Evolutionary conservation across 2,797 vertebrate species (phyloP).

Genomic region (Arvicola amphibius): DNA sequence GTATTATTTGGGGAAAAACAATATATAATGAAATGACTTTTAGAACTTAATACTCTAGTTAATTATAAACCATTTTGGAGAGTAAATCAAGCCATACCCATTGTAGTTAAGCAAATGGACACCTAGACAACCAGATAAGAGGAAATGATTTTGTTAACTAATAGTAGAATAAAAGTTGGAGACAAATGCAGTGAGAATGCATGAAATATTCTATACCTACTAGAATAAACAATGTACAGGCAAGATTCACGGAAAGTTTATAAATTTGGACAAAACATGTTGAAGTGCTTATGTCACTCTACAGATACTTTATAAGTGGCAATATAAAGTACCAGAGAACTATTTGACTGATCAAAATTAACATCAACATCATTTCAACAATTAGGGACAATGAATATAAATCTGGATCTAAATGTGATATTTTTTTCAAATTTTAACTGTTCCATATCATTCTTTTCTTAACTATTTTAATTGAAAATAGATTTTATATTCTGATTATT

Average conservation of each 20-base stretch:
- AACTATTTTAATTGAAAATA: not conserved
- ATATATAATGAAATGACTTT: not conserved
- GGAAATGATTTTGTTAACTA: not conserved
- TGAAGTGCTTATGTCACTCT: not conserved
- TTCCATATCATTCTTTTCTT: not conserved
- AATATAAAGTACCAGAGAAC: not conserved
- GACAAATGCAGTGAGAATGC: not conserved
- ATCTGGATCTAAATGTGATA: not conserved
- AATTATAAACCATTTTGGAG: not conserved
- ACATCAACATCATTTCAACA: not conserved
- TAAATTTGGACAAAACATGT: constrained; percentile 2
- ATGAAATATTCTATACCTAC: not conserved
- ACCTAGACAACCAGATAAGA: not conserved
- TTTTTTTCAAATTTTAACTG: not conserved
- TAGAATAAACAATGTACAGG: not conserved
- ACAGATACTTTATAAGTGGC: not conserved
- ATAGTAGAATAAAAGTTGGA: not conserved
- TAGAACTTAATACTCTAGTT: not conserved
- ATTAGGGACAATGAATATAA: not conserved
- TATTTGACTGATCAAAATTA: not conserved
- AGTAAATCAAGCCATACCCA: not conserved
- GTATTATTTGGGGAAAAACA: not conserved
- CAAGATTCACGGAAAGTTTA: not conserved
- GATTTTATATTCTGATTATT: not conserved
- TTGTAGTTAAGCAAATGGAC: not conserved